Percentiles rank a stretch among this genome's conserved stretches.
These are phyloP conservation scores for Ophioninae sp. DNA, from an alignment of 2,888 invertebrate species.

Conservation along the genomic window DNA sequence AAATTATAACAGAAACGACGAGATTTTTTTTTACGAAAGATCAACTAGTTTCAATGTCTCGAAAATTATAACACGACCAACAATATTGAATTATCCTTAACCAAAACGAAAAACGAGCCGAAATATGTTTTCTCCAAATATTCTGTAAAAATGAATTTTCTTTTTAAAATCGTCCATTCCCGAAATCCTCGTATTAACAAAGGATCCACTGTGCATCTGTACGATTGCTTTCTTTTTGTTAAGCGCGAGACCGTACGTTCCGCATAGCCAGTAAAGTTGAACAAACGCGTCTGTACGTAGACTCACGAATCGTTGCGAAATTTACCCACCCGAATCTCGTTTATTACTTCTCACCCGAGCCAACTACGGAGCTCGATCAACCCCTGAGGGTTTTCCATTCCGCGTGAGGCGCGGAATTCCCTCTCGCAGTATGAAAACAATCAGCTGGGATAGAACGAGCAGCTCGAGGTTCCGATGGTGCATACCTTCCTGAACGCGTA, in stretches of 20 bases:
- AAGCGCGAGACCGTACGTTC: not conserved
- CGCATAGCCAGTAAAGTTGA: not conserved
- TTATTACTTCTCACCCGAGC: slow-evolving; percentile 59
- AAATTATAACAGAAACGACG: not conserved
- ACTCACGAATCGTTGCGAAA: slow-evolving; percentile 51
- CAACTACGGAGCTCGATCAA: slow-evolving; percentile 41
- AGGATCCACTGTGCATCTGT: not conserved
- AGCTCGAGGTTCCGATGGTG: slow-evolving; percentile 23
- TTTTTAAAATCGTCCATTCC: not conserved
- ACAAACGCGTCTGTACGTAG: slow-evolving; percentile 16
- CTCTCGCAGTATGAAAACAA: slow-evolving; percentile 45
- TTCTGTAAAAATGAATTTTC: not conserved
- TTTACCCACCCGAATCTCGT: slow-evolving; percentile 57
- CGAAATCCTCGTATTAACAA: not conserved
- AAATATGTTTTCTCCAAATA: not conserved
- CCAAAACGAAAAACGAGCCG: not conserved
- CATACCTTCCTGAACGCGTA: slow-evolving; percentile 24
- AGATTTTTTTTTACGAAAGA: no score
- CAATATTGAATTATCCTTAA: not conserved
- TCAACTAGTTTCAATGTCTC: no score
- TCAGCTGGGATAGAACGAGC: slow-evolving; percentile 46
- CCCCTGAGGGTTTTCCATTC: slow-evolving; percentile 41
- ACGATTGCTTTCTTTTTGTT: not conserved
- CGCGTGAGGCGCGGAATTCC: slow-evolving; percentile 29
- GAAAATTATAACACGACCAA: no score